Base-by-base conservation (phyloP, 2,888 invertebrate genomes). In the Epinotia bilunana region DNA sequence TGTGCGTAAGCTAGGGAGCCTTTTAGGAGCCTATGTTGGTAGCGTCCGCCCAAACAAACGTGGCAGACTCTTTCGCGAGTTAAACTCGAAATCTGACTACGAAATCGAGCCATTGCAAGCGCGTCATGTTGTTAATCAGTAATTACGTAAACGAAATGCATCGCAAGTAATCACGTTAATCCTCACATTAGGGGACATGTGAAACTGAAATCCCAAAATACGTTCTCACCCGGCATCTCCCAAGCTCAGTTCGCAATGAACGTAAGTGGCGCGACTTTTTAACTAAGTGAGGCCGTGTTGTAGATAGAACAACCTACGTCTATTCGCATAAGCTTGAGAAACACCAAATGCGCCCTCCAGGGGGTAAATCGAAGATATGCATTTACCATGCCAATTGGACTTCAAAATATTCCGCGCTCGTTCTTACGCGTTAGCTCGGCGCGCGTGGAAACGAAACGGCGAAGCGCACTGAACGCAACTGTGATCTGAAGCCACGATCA, bases 271-370 rank as follows among this genome's bases (percentile, higher is more conserved):
- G 12, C 2, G 61, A 9, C 16, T 61, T 61, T 0, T 33, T 6
- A 61, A 7, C 6, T 9, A 61, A 33, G 6, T 33, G 6, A n/a
- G 33, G n/a, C 61, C 28, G n/a, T 33, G 7, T 33, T 53, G 33
- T n/a, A 61, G 33, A 33, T 9, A 57, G 3, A 12, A 3, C 61
- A 61, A 13, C 60, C 61, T 33, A 61, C 61, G 61, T 33, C 7
- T 33, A 33, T 16, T 33, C 58, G 23, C 58, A 6, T 28, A 58
- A 5, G 5, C 61, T 3, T 33, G 33, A 13, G 60, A 33, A 61
- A n/a, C 61, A 16, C 61, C 61, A 61, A 33, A 33, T 61, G 58
- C 61, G 61, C 28, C 28, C 28, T 60, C 60, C 60, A 33, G 61
- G n/a, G 53, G n/a, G n/a, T 53, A 53, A n/a, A 53, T n/a, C n/a